Base-by-base conservation (phyloP, 2,113 vertebrate genomes). In the Bubo scandiacus region DNA sequence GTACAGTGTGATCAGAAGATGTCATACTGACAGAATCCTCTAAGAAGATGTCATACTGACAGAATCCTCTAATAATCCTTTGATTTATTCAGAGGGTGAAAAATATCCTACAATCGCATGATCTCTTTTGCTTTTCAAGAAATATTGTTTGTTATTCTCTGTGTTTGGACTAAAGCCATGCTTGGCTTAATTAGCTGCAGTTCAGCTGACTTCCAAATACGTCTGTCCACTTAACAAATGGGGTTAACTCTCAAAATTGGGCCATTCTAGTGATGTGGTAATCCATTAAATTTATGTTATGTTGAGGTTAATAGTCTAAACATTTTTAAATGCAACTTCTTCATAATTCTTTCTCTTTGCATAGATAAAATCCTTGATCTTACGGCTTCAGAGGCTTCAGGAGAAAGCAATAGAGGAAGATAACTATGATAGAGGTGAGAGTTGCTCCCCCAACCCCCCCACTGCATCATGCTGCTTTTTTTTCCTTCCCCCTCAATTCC, bases 401-500 rank as follows among this genome's bases (percentile, higher is more conserved):
- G 98, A 99, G 95, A 99, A 98, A 97, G 99, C 99, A 23, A 36
- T 99, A 93, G 96, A 98, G 73, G 98, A 98, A 45, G 99, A 99
- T n/a, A 98, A 99, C 94, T 99, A 99, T 77, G 99, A 99, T 12
- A 98, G 94, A 97, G 99, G 99, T 99, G 80, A 92, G 90, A 86
- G 17, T 51, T 91, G 12, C 5, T 68, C 15, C 30, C 38, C 13
- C 11, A 36, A 3, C 2, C 25, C 47, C 47, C n/a, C 42, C 14
- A 14, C 19, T 62, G 66, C 36, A 70, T 94, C 32, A 43, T 85
- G 27, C 15, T 89, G 26, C 3, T 1, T 34, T 19, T 59, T 83
- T n/a, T 45, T 23, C 2, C 30, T 71, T 55, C 7, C 11, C 38
- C 18, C 16, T 62, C 8, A 6, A 6, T 92, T 75, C 8, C 21